These are phyloP conservation scores for Formicarius rufipectus DNA, from an alignment of 2,113 vertebrate species.

Conservation along the genomic window DNA sequence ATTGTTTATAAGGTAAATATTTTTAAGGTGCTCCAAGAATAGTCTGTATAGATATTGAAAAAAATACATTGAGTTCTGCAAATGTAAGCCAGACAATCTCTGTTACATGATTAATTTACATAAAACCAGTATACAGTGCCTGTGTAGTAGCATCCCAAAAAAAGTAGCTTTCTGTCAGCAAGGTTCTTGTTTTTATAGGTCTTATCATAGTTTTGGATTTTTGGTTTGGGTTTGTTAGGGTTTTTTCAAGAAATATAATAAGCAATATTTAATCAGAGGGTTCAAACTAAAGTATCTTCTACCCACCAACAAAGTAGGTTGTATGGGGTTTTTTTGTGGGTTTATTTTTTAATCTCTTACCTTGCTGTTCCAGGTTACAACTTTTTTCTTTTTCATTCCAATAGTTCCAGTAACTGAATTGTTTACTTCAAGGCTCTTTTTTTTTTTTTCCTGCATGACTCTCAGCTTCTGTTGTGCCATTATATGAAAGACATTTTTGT, in stretches of 20 bases:
- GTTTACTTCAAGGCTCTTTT: constrained; percentile 5
- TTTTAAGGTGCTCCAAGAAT: not conserved
- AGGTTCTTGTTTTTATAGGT: not conserved
- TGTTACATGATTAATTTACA: not conserved
- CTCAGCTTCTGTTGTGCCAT: not conserved
- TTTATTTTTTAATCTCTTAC: not conserved
- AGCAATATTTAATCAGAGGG: not conserved
- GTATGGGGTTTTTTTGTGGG: rapidly evolving
- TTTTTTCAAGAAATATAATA: not conserved
- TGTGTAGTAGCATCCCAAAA: not conserved
- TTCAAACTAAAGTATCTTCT: not conserved
- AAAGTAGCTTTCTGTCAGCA: not conserved
- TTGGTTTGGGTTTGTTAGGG: not conserved
- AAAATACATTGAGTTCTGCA: not conserved
- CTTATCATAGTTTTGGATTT: not conserved
- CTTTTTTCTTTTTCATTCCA: not conserved
- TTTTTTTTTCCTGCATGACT: not conserved
- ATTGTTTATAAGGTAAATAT: not conserved
- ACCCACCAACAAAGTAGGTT: not conserved
- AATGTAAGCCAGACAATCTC: not conserved
- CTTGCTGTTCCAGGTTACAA: not conserved
- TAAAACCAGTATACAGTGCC: not conserved
- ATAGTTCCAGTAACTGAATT: not conserved
- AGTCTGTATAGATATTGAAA: not conserved
- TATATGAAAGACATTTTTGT: constrained; percentile 2